Evolutionary conservation across 2,797 vertebrate genomes (phyloP), one percentile per base, ranked within the genome.

Genomic region (Remorina albescens): DNA sequence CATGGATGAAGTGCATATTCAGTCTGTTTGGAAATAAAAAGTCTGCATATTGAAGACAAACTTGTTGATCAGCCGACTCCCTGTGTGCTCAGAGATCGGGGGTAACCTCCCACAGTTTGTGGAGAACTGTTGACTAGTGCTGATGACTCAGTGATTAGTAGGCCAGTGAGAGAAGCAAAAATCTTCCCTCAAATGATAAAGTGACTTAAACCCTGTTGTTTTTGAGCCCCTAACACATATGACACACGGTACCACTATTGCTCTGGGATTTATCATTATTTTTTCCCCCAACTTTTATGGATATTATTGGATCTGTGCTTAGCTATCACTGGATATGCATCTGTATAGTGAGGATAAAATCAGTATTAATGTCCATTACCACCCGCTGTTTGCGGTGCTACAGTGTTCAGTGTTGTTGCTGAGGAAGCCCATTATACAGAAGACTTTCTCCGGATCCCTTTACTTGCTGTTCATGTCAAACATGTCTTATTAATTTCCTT

Each of bases 141-240:
- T 0, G 7, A 65, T 81, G 77, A 86, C 68, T 80, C 79, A 28
- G 21, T 32, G 55, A 78, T 76, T 58, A 56, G 32, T 26, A 42
- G 65, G 25, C 42, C 8, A 42, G 25, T 13, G 26, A 12, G 44
- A 62, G 61, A 56, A 58, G n/a, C 39, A 49, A 74, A 59, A 46
- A 10, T 4, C 42, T 36, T 32, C 26, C 8, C 13, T 11, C 28
- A 10, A 9, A 51, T 16, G 34, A 51, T 16, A 9, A 28, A 44
- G 32, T 44, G 36, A 59, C n/a, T 37, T 18, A 18, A 49, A 62
- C 12, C 1, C 1, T 39, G 10, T 26, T 32, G 16, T 44, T 63
- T 37, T 61, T 19, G n/a, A 46, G 23, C 8, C 23, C 8, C 13
- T 44, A 36, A 49, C 50, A 15, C 28, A 50, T 55, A 55, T 41